A percentile compares a stretch with the other conserved stretches of the same genome.
These are phyloP conservation scores for Thomomys bottae DNA, from an alignment of 2,113 vertebrate species.

Conservation along the genomic window DNA sequence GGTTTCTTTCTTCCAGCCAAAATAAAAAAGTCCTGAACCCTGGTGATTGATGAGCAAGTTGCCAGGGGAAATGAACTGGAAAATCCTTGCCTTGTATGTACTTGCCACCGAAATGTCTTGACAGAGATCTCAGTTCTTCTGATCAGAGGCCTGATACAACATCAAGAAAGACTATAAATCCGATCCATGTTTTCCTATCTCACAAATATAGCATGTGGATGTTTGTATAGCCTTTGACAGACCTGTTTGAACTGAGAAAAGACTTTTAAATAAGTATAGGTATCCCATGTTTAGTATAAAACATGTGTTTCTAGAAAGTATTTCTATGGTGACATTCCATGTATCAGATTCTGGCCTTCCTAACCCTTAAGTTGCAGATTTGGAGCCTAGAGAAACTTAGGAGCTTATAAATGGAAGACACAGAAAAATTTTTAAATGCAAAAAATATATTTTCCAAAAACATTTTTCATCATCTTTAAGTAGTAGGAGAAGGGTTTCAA, in stretches of 20 bases:
- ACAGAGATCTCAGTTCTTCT: constrained; percentile 89
- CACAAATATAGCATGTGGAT: not conserved
- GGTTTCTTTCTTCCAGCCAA: constrained; percentile 75
- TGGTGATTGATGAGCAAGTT: constrained; percentile 93
- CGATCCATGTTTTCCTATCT: not conserved
- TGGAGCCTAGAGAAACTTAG: not conserved
- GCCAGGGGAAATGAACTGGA: constrained; percentile 95
- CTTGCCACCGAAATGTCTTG: constrained; percentile 88
- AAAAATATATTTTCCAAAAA: not conserved
- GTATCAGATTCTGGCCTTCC: not conserved
- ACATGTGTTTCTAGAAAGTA: not conserved
- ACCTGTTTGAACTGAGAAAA: constrained; percentile 17
- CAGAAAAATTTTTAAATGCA: constrained; percentile 33
- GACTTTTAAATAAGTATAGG: not conserved
- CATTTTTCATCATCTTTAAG: too few relatives aligned
- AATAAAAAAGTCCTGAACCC: constrained; percentile 89
- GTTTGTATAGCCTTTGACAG: not conserved
- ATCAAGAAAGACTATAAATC: constrained; percentile 90
- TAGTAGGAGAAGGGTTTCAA: too few relatives aligned
- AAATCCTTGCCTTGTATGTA: constrained; percentile 92
- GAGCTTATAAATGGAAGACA: not conserved
- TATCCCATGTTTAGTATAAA: not conserved
- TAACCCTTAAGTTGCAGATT: constrained; percentile 9
- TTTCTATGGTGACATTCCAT: constrained; percentile 11
- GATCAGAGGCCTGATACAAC: constrained; percentile 93